phyloP scores from a whole-genome alignment of 64 coral and sea anemone species.

The Astreopora myriophthalma region DNA sequence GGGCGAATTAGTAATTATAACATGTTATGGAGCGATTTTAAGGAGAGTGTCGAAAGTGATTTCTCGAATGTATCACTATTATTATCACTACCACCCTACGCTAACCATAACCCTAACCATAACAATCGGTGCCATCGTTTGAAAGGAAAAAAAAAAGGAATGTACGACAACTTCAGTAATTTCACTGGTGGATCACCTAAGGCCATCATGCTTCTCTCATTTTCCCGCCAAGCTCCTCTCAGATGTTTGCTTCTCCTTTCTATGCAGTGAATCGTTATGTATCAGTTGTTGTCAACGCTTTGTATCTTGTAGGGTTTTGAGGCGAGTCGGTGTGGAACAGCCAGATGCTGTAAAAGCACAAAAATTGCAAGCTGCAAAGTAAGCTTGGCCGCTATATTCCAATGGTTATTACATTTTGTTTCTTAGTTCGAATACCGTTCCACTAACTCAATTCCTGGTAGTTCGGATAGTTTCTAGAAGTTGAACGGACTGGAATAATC shows the following conservation, averaged over 20 bases:
- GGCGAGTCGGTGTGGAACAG: slow-evolving; percentile 92
- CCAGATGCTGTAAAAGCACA: slow-evolving; percentile 86
- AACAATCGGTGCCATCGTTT: no score
- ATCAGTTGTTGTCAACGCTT: background rate
- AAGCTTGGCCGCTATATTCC: background rate
- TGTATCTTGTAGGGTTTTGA: slow-evolving; percentile 70
- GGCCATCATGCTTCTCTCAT: background rate
- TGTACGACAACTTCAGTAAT: no score
- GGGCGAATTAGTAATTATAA: background rate
- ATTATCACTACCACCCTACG: no score
- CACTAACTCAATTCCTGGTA: no score
- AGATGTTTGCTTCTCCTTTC: background rate
- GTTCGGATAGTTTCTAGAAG: no score
- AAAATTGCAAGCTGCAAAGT: slow-evolving; percentile 95
- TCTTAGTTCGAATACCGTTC: no score
- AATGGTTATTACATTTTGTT: background rate
- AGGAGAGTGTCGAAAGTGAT: no score
- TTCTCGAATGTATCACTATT: no score
- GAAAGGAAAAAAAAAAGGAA: no score
- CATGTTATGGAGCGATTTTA: background rate
- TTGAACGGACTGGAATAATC: no score
- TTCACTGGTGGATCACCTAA: no score
- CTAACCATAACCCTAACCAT: no score
- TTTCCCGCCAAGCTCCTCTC: background rate
- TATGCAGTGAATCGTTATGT: background rate